phyloP scores from a whole-genome alignment of 2,888 invertebrate species.

The Lepidocyrtinus sp. region DNA sequence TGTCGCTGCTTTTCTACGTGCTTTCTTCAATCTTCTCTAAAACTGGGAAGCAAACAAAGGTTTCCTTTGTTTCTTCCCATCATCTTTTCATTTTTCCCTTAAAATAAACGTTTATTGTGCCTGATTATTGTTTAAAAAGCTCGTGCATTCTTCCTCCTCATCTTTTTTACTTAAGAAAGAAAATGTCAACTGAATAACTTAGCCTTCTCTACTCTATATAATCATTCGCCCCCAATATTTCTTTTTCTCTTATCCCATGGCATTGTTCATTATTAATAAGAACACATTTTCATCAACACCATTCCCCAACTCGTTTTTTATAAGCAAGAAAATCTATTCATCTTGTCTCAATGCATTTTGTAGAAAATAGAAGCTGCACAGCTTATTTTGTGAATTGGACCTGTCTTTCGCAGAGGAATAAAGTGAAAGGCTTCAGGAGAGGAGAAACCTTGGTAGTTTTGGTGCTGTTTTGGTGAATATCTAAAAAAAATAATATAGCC shows the following conservation, averaged over 20 bases:
- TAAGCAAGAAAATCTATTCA: not conserved
- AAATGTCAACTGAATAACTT: conserved; percentile 55
- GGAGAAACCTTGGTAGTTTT: conserved; percentile 20
- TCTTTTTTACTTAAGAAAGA: conserved; percentile 26
- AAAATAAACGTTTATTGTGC: conserved; percentile 51
- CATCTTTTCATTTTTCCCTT: conserved; percentile 44
- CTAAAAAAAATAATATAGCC: not conserved
- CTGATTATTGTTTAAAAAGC: conserved; percentile 46
- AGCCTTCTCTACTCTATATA: conserved; percentile 39
- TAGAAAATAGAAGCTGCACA: not conserved
- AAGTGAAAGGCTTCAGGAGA: not conserved
- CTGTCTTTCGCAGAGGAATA: conserved; percentile 42
- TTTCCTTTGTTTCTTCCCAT: conserved; percentile 44
- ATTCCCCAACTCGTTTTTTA: not conserved
- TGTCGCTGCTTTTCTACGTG: conserved; percentile 25
- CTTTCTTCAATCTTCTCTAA: not conserved
- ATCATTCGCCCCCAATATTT: not conserved
- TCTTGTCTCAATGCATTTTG: not conserved
- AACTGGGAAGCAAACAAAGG: conserved; percentile 30
- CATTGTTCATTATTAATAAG: not conserved
- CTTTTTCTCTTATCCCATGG: no score
- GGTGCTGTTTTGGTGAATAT: not conserved
- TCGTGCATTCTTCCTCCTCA: not conserved
- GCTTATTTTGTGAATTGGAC: not conserved
- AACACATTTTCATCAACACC: not conserved